Evolutionary conservation across 2,113 vertebrate genomes (phyloP).

Genomic region (Muntiacus muntjak): DNA sequence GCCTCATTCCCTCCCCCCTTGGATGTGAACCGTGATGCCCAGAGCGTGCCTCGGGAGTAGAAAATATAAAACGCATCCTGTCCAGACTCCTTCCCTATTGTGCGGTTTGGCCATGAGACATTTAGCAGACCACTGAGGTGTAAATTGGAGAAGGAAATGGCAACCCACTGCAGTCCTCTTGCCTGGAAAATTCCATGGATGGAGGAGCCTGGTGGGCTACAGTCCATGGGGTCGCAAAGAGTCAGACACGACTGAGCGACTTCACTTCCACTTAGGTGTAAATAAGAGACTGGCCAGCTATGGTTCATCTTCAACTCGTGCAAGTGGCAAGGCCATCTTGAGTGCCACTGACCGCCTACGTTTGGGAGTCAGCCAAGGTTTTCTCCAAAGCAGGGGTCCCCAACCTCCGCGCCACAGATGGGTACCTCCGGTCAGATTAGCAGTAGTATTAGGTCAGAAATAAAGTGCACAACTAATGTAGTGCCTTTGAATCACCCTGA

Average conservation of each 20-base stretch:
- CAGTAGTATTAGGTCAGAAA: neutral
- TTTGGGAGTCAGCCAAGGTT: neutral
- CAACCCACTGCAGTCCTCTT: neutral
- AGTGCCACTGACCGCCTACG: neutral
- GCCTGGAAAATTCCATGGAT: neutral
- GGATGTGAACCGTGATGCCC: neutral
- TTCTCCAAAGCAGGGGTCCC: neutral
- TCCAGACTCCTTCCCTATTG: neutral
- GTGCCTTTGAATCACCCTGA: neutral
- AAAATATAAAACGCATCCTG: neutral
- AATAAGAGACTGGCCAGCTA: neutral
- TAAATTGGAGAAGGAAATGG: neutral
- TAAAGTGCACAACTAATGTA: neutral
- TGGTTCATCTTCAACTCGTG: neutral
- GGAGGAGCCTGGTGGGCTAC: neutral
- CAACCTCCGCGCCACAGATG: neutral
- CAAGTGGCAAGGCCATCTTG: neutral
- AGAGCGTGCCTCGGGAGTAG: neutral
- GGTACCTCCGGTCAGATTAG: accelerated
- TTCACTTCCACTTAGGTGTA: neutral
- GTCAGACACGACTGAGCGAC: neutral
- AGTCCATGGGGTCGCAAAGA: neutral
- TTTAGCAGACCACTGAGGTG: neutral
- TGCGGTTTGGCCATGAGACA: neutral
- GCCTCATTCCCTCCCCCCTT: neutral